Evolutionary conservation across 2,113 vertebrate genomes (phyloP).

Genomic region (Cnemophilus loriae): DNA sequence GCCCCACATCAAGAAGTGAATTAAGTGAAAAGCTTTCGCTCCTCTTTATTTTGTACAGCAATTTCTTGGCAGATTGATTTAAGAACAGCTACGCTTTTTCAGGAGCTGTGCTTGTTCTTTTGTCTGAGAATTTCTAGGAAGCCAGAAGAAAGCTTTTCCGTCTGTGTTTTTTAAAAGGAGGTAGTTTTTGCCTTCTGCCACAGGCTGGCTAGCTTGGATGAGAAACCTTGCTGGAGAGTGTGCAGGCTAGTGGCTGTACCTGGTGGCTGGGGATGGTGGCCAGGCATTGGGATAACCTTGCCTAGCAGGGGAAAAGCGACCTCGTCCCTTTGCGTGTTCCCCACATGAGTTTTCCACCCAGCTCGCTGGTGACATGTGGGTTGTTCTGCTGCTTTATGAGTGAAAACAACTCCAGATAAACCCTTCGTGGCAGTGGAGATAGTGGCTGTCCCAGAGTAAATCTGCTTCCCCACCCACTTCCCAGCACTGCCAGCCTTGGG

Average conservation of each 20-base stretch:
- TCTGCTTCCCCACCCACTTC: slow-evolving; percentile 10
- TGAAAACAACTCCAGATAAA: background rate
- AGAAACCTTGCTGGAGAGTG: too few relatives aligned
- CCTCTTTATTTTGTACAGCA: background rate
- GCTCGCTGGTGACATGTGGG: background rate
- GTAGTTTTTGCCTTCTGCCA: background rate
- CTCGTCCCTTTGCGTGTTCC: background rate
- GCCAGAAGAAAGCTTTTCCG: background rate
- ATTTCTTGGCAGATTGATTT: background rate
- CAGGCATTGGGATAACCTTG: background rate
- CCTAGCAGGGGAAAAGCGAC: background rate
- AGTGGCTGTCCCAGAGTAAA: background rate
- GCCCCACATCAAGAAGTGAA: background rate
- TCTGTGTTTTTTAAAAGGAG: background rate
- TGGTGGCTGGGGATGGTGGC: background rate
- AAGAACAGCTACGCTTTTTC: background rate
- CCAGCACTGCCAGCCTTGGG: slow-evolving; percentile 34
- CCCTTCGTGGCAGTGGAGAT: background rate
- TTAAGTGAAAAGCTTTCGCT: background rate
- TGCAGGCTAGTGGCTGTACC: background rate
- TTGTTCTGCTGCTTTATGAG: background rate
- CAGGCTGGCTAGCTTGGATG: accelerated
- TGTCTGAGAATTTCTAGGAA: background rate
- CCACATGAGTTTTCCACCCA: background rate
- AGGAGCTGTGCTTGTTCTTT: background rate